Evolutionary conservation across 2,888 invertebrate species (phyloP).

Genomic region (Stenurella melanura): DNA sequence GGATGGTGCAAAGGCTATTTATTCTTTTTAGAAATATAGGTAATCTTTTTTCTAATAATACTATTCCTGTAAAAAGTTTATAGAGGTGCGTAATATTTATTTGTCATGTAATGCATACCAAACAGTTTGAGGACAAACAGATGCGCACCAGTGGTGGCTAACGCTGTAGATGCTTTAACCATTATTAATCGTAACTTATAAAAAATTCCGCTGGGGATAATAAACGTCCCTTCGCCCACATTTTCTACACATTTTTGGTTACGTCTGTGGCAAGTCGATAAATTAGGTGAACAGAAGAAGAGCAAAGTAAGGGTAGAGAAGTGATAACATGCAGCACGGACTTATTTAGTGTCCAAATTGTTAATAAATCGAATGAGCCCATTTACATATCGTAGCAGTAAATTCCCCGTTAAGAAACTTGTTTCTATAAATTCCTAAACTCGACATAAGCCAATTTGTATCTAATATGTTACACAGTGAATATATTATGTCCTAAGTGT

Average conservation of each 20-base stretch:
- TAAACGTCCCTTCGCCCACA: slow-evolving; percentile 21
- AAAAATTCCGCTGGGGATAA: slow-evolving; percentile 8
- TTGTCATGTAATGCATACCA: no score
- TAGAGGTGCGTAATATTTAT: no score
- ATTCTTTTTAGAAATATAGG: no score
- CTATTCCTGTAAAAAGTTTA: no score
- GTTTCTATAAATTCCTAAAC: slow-evolving; percentile 49
- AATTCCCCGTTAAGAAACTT: slow-evolving; percentile 30
- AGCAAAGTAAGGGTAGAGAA: slow-evolving; percentile 8
- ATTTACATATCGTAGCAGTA: slow-evolving; percentile 31
- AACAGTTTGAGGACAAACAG: no score
- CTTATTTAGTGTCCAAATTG: slow-evolving; percentile 16
- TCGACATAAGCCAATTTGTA: slow-evolving; percentile 52
- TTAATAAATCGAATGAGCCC: slow-evolving; percentile 7
- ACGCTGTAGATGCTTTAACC: no score
- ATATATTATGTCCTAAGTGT: slow-evolving; percentile 46
- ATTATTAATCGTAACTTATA: slow-evolving; percentile 14
- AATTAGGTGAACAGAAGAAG: slow-evolving; percentile 21
- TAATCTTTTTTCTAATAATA: no score
- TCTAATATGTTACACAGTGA: slow-evolving; percentile 49
- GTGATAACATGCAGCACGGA: slow-evolving; percentile 5
- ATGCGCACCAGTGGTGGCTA: no score
- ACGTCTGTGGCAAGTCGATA: slow-evolving; percentile 14
- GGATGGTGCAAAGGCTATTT: no score
- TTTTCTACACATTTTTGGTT: slow-evolving; percentile 14